phyloP scores from a whole-genome alignment of 2,888 invertebrate species.

The Mycogona germanica region DNA sequence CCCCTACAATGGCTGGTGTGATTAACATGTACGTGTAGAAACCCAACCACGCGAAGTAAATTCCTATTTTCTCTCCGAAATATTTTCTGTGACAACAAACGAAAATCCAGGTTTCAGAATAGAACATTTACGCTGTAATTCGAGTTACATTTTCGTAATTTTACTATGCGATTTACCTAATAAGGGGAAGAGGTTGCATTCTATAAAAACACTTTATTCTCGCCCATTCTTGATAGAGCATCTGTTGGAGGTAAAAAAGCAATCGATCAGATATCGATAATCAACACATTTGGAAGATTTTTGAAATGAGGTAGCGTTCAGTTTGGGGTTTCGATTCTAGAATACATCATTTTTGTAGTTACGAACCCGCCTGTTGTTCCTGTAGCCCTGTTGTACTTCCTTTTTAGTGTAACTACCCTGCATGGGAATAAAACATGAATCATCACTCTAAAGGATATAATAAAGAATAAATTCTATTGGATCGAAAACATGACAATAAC shows the following conservation, averaged over 20 bases:
- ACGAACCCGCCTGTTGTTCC: slow-evolving; percentile 16
- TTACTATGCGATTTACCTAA: slow-evolving; percentile 37
- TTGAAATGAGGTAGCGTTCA: background rate
- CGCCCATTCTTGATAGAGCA: slow-evolving; percentile 88
- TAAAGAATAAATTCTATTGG: too few relatives aligned
- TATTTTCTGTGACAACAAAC: slow-evolving; percentile 46
- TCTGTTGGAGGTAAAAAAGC: too few relatives aligned
- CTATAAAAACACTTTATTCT: slow-evolving; percentile 79
- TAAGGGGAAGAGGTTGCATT: slow-evolving; percentile 78
- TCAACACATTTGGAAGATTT: too few relatives aligned
- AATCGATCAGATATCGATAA: too few relatives aligned
- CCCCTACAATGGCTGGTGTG: slow-evolving; percentile 72
- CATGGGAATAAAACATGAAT: background rate
- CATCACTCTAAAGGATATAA: too few relatives aligned
- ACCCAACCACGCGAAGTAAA: slow-evolving; percentile 88
- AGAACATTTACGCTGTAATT: too few relatives aligned
- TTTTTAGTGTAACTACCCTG: slow-evolving; percentile 14
- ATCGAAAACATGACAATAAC: too few relatives aligned
- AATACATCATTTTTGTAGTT: background rate
- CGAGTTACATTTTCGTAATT: too few relatives aligned
- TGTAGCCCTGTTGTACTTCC: background rate
- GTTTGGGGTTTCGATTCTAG: too few relatives aligned
- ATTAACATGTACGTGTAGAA: slow-evolving; percentile 84
- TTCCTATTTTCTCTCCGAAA: slow-evolving; percentile 81
- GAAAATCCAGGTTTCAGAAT: background rate